Evolutionary conservation across 1,140 invertebrate genomes (phyloP), one percentile per base, ranked within the genome.

Genomic region (Drosophila leontia): DNA sequence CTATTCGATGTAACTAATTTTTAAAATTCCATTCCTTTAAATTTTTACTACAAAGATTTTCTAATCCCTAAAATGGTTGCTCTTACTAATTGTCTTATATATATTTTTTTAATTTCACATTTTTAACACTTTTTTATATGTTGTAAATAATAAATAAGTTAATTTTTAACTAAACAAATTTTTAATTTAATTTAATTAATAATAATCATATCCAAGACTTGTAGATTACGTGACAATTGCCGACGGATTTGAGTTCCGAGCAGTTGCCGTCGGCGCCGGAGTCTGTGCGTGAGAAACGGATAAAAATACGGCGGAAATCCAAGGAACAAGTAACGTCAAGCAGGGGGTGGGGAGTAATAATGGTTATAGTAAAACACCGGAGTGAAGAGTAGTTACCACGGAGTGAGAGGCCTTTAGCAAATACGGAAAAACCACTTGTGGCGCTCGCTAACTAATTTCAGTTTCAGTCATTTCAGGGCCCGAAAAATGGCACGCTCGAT

Each of bases 401-500:
- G 37, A 39, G 15, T 44, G 55, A 39, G 55, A 35, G 39, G 23
- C 50, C 41, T 35, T 32, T 44, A 19, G 51, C 12, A 56, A 45
- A 15, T 39, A 37, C 48, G 13, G 68, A 86, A 86, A 62, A 90
- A 91, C 88, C 90, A 91, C 90, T 91, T 91, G 90, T 91, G 82
- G 90, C 82, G 62, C 53, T 57, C 44, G 32, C 39, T 15, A 19
- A 67, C 80, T 83, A 83, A 86, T 88, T 86, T 75, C 70, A 79
- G 48, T 75, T 55, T 39, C 35, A 55, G 34, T 23, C 53, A 55
- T 55, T 39, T 37, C 8, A 7, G 34, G 19, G 70, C 77, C 78
- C 82, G 65, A 91, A 91, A 88, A 91, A 91, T 82, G 80, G 90
- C 85, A 90, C 82, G 85, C 90, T 91, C 70, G 85, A 90, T 91